Percentiles rank a stretch among this genome's conserved stretches.
Evolutionary conservation across 2,888 invertebrate genomes (phyloP).

Genomic region (Chaitophorus viminalis): DNA sequence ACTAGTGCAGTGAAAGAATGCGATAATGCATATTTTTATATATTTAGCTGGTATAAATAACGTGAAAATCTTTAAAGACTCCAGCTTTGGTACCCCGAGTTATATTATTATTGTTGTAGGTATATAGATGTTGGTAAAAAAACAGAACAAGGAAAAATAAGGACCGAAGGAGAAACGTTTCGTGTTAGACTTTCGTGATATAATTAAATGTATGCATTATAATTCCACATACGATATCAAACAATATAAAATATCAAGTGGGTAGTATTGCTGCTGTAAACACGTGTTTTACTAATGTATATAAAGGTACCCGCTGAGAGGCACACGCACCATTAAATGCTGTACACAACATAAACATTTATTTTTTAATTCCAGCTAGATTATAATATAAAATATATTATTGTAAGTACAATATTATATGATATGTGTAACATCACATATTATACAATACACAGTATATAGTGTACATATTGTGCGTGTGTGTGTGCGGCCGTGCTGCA

Average conservation of each 20-base stretch:
- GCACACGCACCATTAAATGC: neutral
- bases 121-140: too few relatives aligned
- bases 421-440: too few relatives aligned
- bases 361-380: neutral
- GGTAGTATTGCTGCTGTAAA: neutral
- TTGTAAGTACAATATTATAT: neutral
- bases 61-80: too few relatives aligned
- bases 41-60: too few relatives aligned
- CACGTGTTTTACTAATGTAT: constrained; percentile 24
- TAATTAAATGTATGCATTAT: neutral
- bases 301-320: constrained; percentile 37
- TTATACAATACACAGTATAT: too few relatives aligned
- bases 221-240: neutral
- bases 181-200: neutral
- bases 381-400: neutral
- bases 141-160: too few relatives aligned
- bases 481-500: neutral
- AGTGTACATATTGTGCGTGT: neutral
- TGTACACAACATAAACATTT: constrained; percentile 3
- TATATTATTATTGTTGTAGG: too few relatives aligned
- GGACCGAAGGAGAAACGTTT: neutral
- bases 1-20: too few relatives aligned
- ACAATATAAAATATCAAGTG: neutral
- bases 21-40: too few relatives aligned
- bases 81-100: too few relatives aligned